Base-by-base conservation (phyloP, 2,113 vertebrate species). In the Drymodes brunneopygia region DNA sequence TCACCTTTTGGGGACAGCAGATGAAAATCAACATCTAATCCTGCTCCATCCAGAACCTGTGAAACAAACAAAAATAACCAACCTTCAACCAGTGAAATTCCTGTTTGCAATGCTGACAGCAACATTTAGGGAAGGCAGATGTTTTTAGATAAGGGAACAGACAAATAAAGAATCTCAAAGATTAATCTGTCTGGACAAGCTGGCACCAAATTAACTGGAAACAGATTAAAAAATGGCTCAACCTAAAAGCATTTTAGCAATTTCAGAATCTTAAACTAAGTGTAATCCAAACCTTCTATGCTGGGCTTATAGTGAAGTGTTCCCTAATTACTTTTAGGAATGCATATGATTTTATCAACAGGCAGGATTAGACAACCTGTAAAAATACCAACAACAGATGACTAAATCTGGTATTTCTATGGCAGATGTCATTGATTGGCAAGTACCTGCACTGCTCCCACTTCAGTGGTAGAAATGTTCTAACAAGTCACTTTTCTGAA, bases 41-140 rank as follows among this genome's bases (percentile, higher is more conserved):
- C 98, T 44, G 99, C 98, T 85, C 99, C 99, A 91, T 99, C 99
- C 38, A 99, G 98, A 95, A 99, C 99, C 99, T 99, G 95, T 28
- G 86, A 86, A 91, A 81, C 40, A 95, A 94, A 85, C 9, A 67
- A 64, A 94, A 64, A 60, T 73, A 14, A 25, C 3, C 48, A 50
- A 31, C 27, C 33, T 88, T 33, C 1, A 11, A 27, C 4, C 51
- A 90, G 45, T 12, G 61, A n/a, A 94, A 78, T 35, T 94, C 20
- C 45, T 17, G 44, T 95, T 92, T 81, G 10, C 77, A 54, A 64
- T 87, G 58, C 36, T 73, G 31, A 91, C 48, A 33, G 81, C 40
- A 95, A 88, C 83, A 9, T 72, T 69, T 51, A 66, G 23, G 57
- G 31, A 74, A 90, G 69, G 42, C 13, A 83, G 93, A 89, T 17